A percentile compares a stretch with the other conserved stretches of the same genome.
Conservation (phyloP, 1,140 invertebrate species). For the Psix sp. region DNA sequence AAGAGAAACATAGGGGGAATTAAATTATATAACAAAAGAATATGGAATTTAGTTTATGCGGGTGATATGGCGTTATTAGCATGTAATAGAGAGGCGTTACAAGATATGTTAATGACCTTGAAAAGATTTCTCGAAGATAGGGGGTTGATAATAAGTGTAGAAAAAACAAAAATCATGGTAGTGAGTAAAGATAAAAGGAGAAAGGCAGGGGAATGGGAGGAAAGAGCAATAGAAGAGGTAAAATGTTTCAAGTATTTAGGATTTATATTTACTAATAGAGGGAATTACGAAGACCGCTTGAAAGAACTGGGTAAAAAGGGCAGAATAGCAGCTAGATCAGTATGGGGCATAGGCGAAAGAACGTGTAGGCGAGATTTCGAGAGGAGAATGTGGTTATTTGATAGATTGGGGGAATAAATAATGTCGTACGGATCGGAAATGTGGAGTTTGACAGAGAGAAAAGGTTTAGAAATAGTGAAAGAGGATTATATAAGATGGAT, state of each 20-base stretch:
- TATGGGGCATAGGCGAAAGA: constrained; percentile 30
- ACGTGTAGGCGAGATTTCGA: constrained; percentile 17
- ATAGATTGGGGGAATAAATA: constrained; percentile 18
- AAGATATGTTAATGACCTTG: background rate
- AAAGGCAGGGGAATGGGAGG: constrained; percentile 8
- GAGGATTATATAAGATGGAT: constrained; percentile 21
- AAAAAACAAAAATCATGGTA: constrained; percentile 23
- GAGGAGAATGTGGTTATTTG: constrained; percentile 22
- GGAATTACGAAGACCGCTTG: constrained; percentile 12
- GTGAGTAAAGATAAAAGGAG: constrained; percentile 1
- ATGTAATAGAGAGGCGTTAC: background rate
- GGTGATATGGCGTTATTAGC: constrained; percentile 3
- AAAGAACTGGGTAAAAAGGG: constrained; percentile 11
- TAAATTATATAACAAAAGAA: background rate
- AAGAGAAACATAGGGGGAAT: constrained; percentile 7
- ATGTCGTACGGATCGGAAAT: constrained; percentile 30
- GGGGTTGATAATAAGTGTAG: constrained; percentile 8
- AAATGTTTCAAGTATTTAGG: constrained; percentile 21
- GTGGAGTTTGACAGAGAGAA: constrained; percentile 19
- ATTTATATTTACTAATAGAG: constrained; percentile 6
- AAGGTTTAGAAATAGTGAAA: constrained; percentile 16
- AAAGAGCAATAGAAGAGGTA: constrained; percentile 14
- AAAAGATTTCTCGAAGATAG: background rate
- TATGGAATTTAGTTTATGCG: constrained; percentile 7
- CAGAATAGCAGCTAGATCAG: background rate